A percentile compares a stretch with the other conserved stretches of the same genome.
These are phyloP conservation scores for Eulemur macaco DNA, from an alignment of 2,113 vertebrate genomes.

Conservation along the genomic window DNA sequence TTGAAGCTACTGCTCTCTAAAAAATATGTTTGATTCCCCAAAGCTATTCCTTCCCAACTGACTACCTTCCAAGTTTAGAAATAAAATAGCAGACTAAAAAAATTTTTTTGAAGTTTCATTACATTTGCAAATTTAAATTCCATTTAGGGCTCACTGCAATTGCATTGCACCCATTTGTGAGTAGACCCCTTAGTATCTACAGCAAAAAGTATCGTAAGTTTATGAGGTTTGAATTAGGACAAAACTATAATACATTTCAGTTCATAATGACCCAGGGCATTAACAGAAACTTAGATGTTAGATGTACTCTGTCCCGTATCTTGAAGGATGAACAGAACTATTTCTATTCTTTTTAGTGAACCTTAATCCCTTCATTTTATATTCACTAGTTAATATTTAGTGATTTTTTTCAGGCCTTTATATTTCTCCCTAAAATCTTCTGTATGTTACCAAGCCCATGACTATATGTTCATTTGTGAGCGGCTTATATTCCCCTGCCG, in stretches of 20 bases:
- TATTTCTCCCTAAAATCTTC: not conserved
- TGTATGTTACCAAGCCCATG: not conserved
- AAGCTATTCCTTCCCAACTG: not conserved
- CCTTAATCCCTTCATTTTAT: not conserved
- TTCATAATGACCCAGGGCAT: not conserved
- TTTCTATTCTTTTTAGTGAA: not conserved
- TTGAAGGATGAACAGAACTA: not conserved
- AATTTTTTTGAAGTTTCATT: not conserved
- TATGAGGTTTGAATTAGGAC: not conserved
- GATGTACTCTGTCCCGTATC: not conserved
- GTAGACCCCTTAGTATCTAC: not conserved
- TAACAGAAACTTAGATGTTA: not conserved
- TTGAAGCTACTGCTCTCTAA: not conserved
- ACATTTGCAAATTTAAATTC: not conserved
- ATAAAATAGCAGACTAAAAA: not conserved
- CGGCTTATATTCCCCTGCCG: not conserved
- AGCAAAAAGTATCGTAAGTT: not conserved
- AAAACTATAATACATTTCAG: not conserved
- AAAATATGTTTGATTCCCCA: not conserved
- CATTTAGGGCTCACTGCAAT: not conserved
- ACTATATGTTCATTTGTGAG: not conserved
- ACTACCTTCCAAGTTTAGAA: not conserved
- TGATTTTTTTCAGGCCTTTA: not conserved
- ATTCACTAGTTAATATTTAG: not conserved
- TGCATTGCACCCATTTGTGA: not conserved